Evolutionary conservation across 2,888 invertebrate species (phyloP), one percentile per base, ranked within the genome.

Genomic region (Tromatobia lineatoria): DNA sequence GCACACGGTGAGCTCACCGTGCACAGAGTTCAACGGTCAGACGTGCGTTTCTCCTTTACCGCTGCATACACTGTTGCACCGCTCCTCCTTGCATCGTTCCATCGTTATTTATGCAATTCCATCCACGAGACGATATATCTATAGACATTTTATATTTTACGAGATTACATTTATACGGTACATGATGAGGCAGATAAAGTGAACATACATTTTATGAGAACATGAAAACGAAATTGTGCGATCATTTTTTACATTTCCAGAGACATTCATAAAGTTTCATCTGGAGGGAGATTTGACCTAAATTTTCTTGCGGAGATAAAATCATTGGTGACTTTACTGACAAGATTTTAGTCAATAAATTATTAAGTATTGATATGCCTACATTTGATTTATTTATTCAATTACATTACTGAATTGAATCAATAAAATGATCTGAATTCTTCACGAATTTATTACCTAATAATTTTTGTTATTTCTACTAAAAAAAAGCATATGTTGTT

Each of bases 11-110:
- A 61, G 67, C 67, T 52, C 25, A 29, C 15, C 29, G 18, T 29
- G 23, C 50, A 11, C 34, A 29, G 66, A 81, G 75, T 76, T 76
- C 81, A 76, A 71, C 57, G 81, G 71, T 82, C 81, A 76, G 64
- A 70, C 64, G 70, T 81, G 75, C 69, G 34, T 70, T 70, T 50
- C 52, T 42, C 20, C 70, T 75, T 64, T 75, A 52, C 70, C 47
- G 57, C 64, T 76, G 70, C 81, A 66, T 71, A 45, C 81, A 38
- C 20, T 76, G 71, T 71, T 81, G 64, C 81, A 47, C 45, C 29
- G 75, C 29, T 18, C 20, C 70, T 64, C 47, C 76, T 81, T 76
- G 57, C 64, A 47, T 64, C 67, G 10, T 47, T 29, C n/a, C 23
- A 38, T 70, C 66, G 71, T 34, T 45, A 57, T 66, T 81, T 64